Evolutionary conservation across 2,113 vertebrate species (phyloP), one percentile per base, ranked within the genome.

Genomic region (Helogale parvula): DNA sequence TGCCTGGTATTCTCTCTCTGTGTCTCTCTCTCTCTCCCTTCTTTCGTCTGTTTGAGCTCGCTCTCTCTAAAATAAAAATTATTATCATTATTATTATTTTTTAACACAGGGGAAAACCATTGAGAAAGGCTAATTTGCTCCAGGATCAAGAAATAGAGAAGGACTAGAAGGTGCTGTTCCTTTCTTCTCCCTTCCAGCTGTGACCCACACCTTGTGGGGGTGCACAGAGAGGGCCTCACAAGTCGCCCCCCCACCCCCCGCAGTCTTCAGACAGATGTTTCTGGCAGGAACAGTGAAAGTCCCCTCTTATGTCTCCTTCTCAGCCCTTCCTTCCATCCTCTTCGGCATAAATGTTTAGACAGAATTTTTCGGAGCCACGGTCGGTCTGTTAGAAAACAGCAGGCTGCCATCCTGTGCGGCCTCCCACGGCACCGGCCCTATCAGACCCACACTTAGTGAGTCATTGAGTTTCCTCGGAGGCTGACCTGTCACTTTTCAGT

Each of bases 401-500:
- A 65, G 50, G 15, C 2, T 57, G 72, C 41, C 10, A 1, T 41
- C 14, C 41, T 0, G 19, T 4, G 5, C 1, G 7, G 52, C 23
- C 33, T 29, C 12, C 52, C 6, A 1, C 4, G 77, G 69, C 31
- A 7, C 14, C 1, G 10, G 66, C 25, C 31, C 25, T 2, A 57
- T 38, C 19, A 71, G 87, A 50, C 8, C 27, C 27, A 25, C 7
- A 11, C 0, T 0, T 4, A n/a, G 23, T 21, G 38, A 91, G 66
- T 35, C 50, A 81, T 3, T 14, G 12, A 21, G 21, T 69, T n/a
- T n/a, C 63, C 79, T 95, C n/a, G 1, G 13, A 35, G 38, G 13
- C 41, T n/a, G 87, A 85, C 52, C 74, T 83, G 45, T 7, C 4
- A 0, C 47, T 93, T 85, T 92, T 91, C 52, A 71, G 80, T 45